Evolutionary conservation across 2,888 invertebrate species (phyloP), one percentile per base, ranked within the genome.

Genomic region (Deilephila porcellus): DNA sequence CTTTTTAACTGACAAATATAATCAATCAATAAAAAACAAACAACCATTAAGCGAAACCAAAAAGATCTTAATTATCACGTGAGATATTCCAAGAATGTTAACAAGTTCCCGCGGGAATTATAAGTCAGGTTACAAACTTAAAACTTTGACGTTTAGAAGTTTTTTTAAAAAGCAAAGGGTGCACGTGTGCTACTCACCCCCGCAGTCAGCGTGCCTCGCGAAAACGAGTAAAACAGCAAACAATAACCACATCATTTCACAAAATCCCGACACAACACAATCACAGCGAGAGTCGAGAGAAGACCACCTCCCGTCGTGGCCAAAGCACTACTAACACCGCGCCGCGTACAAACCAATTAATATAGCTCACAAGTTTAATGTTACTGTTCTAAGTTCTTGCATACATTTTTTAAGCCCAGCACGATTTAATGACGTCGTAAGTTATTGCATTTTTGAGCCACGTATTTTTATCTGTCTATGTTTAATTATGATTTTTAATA

Each of bases 201-300:
- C 87, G 45, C 88, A 89, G 60, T 86, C 84, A 78, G 87, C 86
- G 76, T 82, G 82, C 78, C 86, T 83, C 81, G 86, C 84, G 82
- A 89, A 90, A 83, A 90, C 84, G 80, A 93, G 75, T 76, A 90
- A 85, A 84, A 88, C 83, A 77, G 86, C 83, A 79, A 90, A 79
- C 81, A 91, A 83, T 78, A 88, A 81, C 88, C 92, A 93, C 91
- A 88, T 89, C 93, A 94, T 94, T 81, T 86, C 92, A 93, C 92
- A 85, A 81, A 85, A 86, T 83, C 81, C 81, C 85, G 82, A 85
- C 87, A 88, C 90, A 87, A 86, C 88, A 90, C 89, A 85, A 85
- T 76, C 78, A 71, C 75, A 76, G 80, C 80, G 78, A 78, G 75
- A 80, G 79, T 80, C 80, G 78, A 78, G 75, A 80, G 79, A 80